A percentile compares a stretch with the other conserved stretches of the same genome.
phyloP scores from a whole-genome alignment of 2,113 vertebrate species.

The Anoura caudifer region DNA sequence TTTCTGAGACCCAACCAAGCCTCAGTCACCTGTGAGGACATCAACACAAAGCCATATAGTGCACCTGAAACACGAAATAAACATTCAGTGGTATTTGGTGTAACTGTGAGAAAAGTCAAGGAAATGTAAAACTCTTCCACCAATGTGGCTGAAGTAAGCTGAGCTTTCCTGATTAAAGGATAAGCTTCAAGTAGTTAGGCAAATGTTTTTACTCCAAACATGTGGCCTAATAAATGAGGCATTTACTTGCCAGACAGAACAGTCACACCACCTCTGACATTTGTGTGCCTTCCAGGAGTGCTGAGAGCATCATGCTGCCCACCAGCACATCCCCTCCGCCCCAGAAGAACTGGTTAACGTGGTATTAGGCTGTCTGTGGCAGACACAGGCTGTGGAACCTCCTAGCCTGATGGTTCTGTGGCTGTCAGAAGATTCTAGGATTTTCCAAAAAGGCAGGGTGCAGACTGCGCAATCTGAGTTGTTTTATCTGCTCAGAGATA shows the following conservation, averaged over 20 bases:
- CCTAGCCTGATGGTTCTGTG: background rate
- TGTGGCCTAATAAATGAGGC: background rate
- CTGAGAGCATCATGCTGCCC: background rate
- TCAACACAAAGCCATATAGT: background rate
- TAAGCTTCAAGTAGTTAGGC: background rate
- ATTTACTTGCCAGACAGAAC: background rate
- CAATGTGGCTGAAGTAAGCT: background rate
- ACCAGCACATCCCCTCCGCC: background rate
- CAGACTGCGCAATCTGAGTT: background rate
- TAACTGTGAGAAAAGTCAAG: background rate
- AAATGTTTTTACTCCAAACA: background rate
- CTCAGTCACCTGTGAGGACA: background rate
- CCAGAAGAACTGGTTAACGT: background rate
- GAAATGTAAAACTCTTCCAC: background rate
- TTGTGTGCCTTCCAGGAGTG: background rate
- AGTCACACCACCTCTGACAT: background rate
- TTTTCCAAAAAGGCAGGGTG: background rate
- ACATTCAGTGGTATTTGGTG: background rate
- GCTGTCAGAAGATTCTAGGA: background rate
- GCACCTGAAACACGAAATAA: background rate
- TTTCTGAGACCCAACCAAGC: background rate
- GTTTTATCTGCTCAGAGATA: background rate
- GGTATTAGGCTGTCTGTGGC: background rate
- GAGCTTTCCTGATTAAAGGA: background rate
- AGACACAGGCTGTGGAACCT: background rate